Evolutionary conservation across 2,113 vertebrate genomes (phyloP).

Genomic region (Colistium nudipinnis): DNA sequence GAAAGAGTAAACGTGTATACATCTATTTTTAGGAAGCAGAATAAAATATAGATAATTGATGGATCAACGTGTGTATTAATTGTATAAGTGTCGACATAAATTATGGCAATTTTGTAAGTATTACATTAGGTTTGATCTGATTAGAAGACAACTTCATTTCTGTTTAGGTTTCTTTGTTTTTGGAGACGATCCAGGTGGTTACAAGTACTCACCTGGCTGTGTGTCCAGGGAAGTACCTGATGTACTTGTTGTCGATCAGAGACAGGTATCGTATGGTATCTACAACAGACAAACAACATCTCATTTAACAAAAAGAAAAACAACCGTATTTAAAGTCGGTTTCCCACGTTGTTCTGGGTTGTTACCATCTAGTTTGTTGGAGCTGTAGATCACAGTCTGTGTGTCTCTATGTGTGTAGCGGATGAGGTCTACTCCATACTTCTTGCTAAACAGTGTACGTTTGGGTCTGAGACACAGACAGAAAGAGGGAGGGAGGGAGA

Average conservation of each 20-base stretch:
- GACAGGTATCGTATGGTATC: slow-evolving; percentile 98
- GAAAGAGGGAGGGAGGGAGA: background rate
- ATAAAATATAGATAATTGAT: background rate
- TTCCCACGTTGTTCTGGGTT: background rate
- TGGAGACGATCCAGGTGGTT: background rate
- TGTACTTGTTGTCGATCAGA: slow-evolving; percentile 96
- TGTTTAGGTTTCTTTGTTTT: background rate
- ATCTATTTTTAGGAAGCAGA: background rate
- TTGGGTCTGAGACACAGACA: slow-evolving; percentile 82
- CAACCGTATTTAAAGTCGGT: background rate
- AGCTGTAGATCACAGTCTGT: slow-evolving; percentile 96
- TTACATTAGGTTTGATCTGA: background rate
- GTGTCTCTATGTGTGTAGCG: slow-evolving; percentile 91
- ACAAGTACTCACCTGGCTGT: slow-evolving; percentile 89
- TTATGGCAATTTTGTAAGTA: background rate
- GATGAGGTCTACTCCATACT: slow-evolving; percentile 98
- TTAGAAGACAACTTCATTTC: background rate
- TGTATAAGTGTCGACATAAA: background rate
- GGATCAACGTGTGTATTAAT: background rate
- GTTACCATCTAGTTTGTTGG: slow-evolving; percentile 97
- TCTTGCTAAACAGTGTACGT: slow-evolving; percentile 96
- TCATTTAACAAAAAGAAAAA: background rate
- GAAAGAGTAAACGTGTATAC: background rate
- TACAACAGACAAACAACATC: slow-evolving; percentile 69
- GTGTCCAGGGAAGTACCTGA: slow-evolving; percentile 96